phyloP scores from a whole-genome alignment of 2,113 vertebrate genomes.

The Silurus asotus region DNA sequence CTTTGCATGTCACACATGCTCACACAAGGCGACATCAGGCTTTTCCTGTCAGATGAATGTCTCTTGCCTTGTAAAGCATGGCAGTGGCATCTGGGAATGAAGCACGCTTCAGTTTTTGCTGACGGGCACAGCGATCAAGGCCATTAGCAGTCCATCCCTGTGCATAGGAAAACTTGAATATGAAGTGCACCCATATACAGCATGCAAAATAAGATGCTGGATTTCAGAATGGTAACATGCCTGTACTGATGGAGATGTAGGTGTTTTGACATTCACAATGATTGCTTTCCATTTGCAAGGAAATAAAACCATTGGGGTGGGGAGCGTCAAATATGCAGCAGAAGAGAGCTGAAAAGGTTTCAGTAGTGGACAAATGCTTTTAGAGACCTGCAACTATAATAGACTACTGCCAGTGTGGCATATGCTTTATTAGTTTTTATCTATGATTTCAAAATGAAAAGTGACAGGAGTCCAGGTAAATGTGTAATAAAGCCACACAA shows the following conservation, averaged over 20 bases:
- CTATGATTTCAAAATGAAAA: slow-evolving; percentile 18
- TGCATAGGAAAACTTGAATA: neutral
- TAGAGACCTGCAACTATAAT: neutral
- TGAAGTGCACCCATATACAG: slow-evolving; percentile 11
- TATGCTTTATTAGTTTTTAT: neutral
- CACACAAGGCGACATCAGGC: slow-evolving; percentile 20
- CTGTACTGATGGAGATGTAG: neutral
- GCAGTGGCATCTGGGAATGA: slow-evolving; percentile 17
- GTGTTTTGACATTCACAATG: neutral
- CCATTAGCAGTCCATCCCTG: slow-evolving; percentile 7
- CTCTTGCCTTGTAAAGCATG: slow-evolving; percentile 19
- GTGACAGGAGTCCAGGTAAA: slow-evolving; percentile 1
- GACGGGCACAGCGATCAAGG: slow-evolving; percentile 26
- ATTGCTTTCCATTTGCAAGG: slow-evolving; percentile 32
- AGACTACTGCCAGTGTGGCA: neutral
- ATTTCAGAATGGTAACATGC: neutral
- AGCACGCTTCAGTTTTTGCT: slow-evolving; percentile 8
- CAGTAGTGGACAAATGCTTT: neutral
- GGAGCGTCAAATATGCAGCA: neutral
- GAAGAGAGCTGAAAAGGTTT: slow-evolving; percentile 5
- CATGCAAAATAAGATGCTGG: neutral
- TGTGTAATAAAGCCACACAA: neutral
- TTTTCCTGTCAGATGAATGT: slow-evolving; percentile 43
- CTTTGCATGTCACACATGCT: slow-evolving; percentile 48
- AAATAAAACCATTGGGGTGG: slow-evolving; percentile 13